Percentiles rank a stretch among this genome's conserved stretches.
Evolutionary conservation across 2,888 invertebrate genomes (phyloP).

Genomic region (Drosophila antonietae): DNA sequence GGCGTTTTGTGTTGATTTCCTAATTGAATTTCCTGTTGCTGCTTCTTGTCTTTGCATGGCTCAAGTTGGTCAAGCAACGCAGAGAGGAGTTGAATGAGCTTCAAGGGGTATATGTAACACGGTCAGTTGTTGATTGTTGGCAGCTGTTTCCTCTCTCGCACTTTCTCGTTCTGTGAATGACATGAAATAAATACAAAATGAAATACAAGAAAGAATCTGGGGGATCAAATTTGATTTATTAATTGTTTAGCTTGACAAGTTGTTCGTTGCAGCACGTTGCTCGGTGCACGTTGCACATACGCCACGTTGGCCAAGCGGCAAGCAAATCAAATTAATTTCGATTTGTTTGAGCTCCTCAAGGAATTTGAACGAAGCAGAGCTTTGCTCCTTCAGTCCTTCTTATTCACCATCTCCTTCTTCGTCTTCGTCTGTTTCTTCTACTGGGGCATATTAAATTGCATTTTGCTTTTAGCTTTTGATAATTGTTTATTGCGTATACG

Average conservation of each 20-base stretch:
- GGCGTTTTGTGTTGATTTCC: constrained; percentile 48
- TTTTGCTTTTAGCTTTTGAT: constrained; percentile 47
- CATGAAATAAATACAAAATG: constrained; percentile 62
- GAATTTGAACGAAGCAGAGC: constrained; percentile 44
- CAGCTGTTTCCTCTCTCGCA: constrained; percentile 21
- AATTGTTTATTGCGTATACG: constrained; percentile 76
- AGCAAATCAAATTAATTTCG: constrained; percentile 69
- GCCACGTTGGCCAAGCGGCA: constrained; percentile 13
- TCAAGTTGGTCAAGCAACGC: constrained; percentile 7
- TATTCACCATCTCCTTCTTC: neutral
- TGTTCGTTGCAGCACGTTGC: constrained; percentile 29
- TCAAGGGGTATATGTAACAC: neutral
- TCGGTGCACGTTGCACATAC: constrained; percentile 20
- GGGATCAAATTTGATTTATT: constrained; percentile 72
- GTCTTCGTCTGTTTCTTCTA: neutral
- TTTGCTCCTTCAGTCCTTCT: neutral
- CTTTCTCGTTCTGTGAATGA: constrained; percentile 26
- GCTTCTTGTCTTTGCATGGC: constrained; percentile 19
- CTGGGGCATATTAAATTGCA: constrained; percentile 50
- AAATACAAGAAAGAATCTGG: constrained; percentile 49
- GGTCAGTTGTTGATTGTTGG: constrained; percentile 37
- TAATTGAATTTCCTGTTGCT: constrained; percentile 56
- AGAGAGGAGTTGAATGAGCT: neutral
- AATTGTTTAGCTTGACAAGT: constrained; percentile 71
- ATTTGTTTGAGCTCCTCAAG: constrained; percentile 67